Base-by-base conservation (phyloP, 1,140 invertebrate species). In the Drosophila grimshawi region DNA sequence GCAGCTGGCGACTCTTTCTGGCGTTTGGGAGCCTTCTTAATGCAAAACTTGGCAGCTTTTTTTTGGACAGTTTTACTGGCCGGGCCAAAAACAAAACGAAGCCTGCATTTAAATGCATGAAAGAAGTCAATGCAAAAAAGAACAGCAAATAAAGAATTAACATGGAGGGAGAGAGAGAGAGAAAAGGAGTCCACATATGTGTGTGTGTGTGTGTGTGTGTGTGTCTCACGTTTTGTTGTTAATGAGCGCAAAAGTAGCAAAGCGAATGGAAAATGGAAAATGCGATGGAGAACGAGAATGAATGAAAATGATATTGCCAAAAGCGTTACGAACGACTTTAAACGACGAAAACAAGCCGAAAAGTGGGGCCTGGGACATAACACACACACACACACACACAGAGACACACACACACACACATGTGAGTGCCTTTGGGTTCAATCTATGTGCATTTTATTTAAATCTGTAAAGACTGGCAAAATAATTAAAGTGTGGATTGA, bases 401-500 rank as follows among this genome's bases (percentile, higher is more conserved):
- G 1, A n/a, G n/a, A 43, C 48, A 46, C 62, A 43, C 37, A 39
- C 8, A 39, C 10, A 37, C 7, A 39, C 33, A 43, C 41, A 39
- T 55, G 29, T 60, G 30, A 19, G 19, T 19, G 19, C 2, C 19
- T 19, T 19, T 19, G 19, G 19, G 19, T 19, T 59, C 35, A 35
- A 35, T 66, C 53, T 69, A 32, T 89, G 80, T 71, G 73, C 29
- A 43, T 72, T 78, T 88, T 76, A 88, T 88, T 89, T 89, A 83
- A 88, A 83, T 88, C 64, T 70, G 27, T 51, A 57, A 59, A 30
- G 60, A 62, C 56, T 66, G 68, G 52, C 64, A 74, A 85, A 89
- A 85, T 89, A 89, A 89, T 89, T 89, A 89, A 89, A 89, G 74
- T 78, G 78, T 64, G 57, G 65, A 88, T 89, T 89, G 70, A 78